Evolutionary conservation across 2,888 invertebrate genomes (phyloP).

Genomic region (Phyllotreta cruciferae): DNA sequence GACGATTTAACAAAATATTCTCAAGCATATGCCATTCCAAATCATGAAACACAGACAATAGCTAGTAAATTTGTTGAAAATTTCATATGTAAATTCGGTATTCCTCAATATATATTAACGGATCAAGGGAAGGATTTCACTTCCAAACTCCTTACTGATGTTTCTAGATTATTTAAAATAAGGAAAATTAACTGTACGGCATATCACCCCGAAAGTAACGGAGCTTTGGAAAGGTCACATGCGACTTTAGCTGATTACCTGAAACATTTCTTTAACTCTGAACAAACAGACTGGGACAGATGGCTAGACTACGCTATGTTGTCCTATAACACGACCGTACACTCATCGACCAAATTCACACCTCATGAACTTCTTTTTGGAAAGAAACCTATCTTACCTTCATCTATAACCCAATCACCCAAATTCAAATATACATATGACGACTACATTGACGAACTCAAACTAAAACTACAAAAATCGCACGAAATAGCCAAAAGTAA

Average conservation of each 20-base stretch:
- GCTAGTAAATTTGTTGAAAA: constrained; percentile 24
- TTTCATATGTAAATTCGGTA: constrained; percentile 39
- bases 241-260: constrained; percentile 19
- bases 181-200: constrained; percentile 36
- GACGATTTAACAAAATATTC: constrained; percentile 44
- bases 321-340: constrained; percentile 38
- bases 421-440: constrained; percentile 49
- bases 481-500: constrained; percentile 36
- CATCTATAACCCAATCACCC: constrained; percentile 39
- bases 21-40: constrained; percentile 45
- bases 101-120: constrained; percentile 45
- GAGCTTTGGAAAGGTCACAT: constrained; percentile 41
- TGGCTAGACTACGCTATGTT: constrained; percentile 36
- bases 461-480: constrained; percentile 41
- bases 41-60: constrained; percentile 43
- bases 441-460: constrained; percentile 41
- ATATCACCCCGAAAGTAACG: constrained; percentile 40
- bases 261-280: no score
- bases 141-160: constrained; percentile 26
- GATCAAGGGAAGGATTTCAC: constrained; percentile 46
- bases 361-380: constrained; percentile 44
- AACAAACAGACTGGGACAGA: no score
- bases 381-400: constrained; percentile 35
- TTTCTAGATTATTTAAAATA: constrained; percentile 25
- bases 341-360: constrained; percentile 40